A percentile compares a stretch with the other conserved stretches of the same genome.
phyloP scores from a whole-genome alignment of 2,888 invertebrate genomes.

The Seira musarum region DNA sequence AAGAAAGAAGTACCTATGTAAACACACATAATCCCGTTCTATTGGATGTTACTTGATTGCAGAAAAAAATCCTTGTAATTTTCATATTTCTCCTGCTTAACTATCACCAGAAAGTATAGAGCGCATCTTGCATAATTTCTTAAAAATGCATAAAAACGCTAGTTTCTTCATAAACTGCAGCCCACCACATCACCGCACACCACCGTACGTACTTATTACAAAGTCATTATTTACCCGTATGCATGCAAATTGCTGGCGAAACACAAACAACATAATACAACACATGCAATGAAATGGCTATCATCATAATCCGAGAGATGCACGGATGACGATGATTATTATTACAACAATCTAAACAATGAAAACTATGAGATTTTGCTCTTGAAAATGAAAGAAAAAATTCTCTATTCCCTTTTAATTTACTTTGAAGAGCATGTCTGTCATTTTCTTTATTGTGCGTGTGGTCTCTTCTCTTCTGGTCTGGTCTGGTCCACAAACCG shows the following conservation, averaged over 20 bases:
- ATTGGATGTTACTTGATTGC: too few relatives aligned
- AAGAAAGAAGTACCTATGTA: conserved; percentile 11
- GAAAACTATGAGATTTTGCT: conserved; percentile 23
- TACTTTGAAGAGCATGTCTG: conserved; percentile 29
- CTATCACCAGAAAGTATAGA: too few relatives aligned
- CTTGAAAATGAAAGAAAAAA: conserved; percentile 42
- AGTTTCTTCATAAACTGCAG: conserved; percentile 39
- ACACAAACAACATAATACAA: conserved; percentile 15
- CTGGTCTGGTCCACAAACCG: background rate
- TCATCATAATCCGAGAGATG: too few relatives aligned
- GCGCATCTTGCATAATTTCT: conserved; percentile 39
- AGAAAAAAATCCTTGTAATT: conserved; percentile 35
- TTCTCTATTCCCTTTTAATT: conserved; percentile 32
- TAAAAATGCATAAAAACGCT: conserved; percentile 51
- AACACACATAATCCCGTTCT: conserved; percentile 39
- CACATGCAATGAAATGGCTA: conserved; percentile 13
- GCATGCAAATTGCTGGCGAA: too few relatives aligned
- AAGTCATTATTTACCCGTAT: conserved; percentile 34
- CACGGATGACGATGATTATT: too few relatives aligned
- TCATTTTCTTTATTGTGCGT: conserved; percentile 47
- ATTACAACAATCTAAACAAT: conserved; percentile 21
- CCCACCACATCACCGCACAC: conserved; percentile 26
- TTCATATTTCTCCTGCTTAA: conserved; percentile 37
- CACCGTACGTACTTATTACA: background rate
- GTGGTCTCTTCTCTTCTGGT: conserved; percentile 46